Percentiles rank a stretch among this genome's conserved stretches.
These are phyloP conservation scores for Coluber constrictor DNA, from an alignment of 2,797 vertebrate species.

Conservation along the genomic window DNA sequence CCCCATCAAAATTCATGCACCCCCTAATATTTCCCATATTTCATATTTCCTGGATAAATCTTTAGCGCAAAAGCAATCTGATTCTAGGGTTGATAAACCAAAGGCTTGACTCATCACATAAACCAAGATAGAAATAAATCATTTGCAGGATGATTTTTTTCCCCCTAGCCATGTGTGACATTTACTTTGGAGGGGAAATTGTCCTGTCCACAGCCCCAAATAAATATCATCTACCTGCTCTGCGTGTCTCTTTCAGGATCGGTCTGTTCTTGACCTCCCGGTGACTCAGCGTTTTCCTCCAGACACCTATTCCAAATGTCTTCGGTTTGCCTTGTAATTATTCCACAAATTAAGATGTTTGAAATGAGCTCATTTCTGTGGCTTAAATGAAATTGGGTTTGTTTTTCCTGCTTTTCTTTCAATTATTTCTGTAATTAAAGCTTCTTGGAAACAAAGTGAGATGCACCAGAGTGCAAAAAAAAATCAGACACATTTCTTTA, in stretches of 20 bases:
- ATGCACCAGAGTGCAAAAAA: conserved; percentile 6
- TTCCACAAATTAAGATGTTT: conserved; percentile 45
- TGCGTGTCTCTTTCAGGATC: conserved; percentile 12
- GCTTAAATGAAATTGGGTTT: conserved; percentile 45
- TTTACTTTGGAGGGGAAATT: neutral
- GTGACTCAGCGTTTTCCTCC: conserved; percentile 10
- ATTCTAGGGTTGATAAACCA: neutral
- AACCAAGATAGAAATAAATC: neutral
- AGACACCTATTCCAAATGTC: neutral
- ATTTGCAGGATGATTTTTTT: neutral
- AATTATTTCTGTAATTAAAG: conserved; percentile 57
- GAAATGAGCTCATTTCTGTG: conserved; percentile 44
- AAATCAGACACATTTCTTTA: neutral
- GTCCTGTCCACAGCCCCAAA: neutral
- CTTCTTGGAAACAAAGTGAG: conserved; percentile 24
- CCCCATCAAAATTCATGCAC: no score
- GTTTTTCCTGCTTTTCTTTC: conserved; percentile 40
- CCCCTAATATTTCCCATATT: no score
- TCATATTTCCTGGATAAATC: no score
- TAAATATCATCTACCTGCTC: conserved; percentile 14
- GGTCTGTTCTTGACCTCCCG: neutral
- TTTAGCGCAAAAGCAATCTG: neutral
- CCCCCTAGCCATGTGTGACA: neutral
- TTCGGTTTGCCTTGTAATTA: conserved; percentile 50
- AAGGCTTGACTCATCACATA: neutral